Evolutionary conservation across 2,113 vertebrate genomes (phyloP), one percentile per base, ranked within the genome.

Genomic region (Grammomys surdaster): DNA sequence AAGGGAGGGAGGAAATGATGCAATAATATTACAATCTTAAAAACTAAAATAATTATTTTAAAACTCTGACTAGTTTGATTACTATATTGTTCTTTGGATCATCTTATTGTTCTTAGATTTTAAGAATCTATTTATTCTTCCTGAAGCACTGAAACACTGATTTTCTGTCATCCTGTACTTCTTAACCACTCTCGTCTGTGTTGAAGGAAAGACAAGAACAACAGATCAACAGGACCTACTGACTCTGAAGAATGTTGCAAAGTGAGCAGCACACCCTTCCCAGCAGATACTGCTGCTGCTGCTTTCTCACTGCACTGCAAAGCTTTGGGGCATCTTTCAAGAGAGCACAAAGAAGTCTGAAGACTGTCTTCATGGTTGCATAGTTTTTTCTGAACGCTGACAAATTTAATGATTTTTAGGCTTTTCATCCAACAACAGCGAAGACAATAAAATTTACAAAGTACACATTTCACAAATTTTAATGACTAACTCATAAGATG

Each of bases 111-210:
- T 65, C n/a, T 54, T 16, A 86, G 20, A 80, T 36, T 72, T 82
- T 84, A 85, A 17, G 54, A 56, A 65, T 63, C 31, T 70, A 72
- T 48, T 93, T 70, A 72, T 48, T 93, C 76, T 91, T 91, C 51
- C 51, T 85, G 19, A 40, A 91, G 43, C 46, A 56, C 56, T 72
- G 24, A 96, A 95, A 88, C 33, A 77, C n/a, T 93, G 31, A 73
- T 51, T 91, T 85, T 89, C 63, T 20, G 65, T 28, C 17, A 36
- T 6, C 5, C 9, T 87, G 86, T 92, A 60, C 46, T 93, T 43
- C 40, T 67, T 73, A 88, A 77, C 72, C 92, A 88, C 17, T 80
- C 70, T 13, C 43, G 80, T 46, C 4, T 85, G 70, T 28, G 10
- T 40, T 85, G 56, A 81, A 65, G 63, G 13, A 82, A 92, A 24